Evolutionary conservation across 2,888 invertebrate genomes (phyloP).

Genomic region (Notodonta dromedarius): DNA sequence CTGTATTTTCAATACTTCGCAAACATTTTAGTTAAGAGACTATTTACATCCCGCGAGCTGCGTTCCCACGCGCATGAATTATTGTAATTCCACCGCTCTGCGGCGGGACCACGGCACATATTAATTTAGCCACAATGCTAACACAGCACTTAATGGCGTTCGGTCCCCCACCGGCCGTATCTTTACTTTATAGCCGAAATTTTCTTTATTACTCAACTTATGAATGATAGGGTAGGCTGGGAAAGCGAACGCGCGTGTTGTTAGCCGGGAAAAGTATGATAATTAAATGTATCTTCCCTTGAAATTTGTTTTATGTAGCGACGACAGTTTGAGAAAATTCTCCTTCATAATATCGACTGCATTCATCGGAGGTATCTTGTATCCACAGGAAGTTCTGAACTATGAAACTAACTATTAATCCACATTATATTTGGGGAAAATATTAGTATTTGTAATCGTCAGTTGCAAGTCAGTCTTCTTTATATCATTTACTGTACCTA

Average conservation of each 20-base stretch:
- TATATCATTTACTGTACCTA: too few relatives aligned
- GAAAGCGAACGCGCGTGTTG: not conserved
- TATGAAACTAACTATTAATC: too few relatives aligned
- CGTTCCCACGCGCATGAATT: not conserved
- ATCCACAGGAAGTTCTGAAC: too few relatives aligned
- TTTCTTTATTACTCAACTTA: constrained; percentile 39
- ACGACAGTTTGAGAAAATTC: not conserved
- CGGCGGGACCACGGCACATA: constrained; percentile 24
- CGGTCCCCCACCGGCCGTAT: constrained; percentile 24
- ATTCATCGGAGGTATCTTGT: too few relatives aligned
- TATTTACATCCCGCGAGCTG: not conserved
- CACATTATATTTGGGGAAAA: too few relatives aligned
- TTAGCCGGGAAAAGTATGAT: not conserved
- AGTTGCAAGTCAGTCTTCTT: too few relatives aligned
- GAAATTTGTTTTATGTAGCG: not conserved
- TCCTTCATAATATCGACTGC: too few relatives aligned
- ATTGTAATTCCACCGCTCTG: constrained; percentile 1
- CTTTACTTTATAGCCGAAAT: constrained; percentile 34
- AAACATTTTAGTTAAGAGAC: too few relatives aligned
- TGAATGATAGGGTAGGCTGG: constrained; percentile 20
- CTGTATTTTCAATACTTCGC: too few relatives aligned
- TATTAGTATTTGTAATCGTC: too few relatives aligned
- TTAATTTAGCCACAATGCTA: constrained; percentile 37
- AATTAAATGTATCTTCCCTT: not conserved
- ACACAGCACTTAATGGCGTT: constrained; percentile 41